phyloP scores from a whole-genome alignment of 2,797 vertebrate genomes.

The Tamandua tetradactyla region DNA sequence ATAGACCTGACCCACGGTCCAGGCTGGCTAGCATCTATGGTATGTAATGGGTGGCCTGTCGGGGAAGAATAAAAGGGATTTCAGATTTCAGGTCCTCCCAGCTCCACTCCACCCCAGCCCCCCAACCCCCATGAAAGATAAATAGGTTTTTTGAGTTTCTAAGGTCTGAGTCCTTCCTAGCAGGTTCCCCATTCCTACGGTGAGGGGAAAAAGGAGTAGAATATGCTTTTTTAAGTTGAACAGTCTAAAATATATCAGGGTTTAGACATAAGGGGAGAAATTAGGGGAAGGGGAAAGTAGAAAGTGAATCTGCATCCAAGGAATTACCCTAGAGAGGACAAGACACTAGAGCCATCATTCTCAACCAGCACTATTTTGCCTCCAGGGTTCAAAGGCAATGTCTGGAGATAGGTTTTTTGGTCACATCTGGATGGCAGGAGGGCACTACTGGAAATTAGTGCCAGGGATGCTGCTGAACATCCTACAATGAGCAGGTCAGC shows the following conservation, averaged over 20 bases:
- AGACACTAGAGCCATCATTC: not conserved
- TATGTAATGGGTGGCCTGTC: not conserved
- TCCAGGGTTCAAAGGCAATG: no score
- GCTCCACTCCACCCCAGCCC: not conserved
- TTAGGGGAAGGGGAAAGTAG: not conserved
- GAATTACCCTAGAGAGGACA: not conserved
- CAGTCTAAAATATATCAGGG: not conserved
- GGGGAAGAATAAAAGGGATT: not conserved
- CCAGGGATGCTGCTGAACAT: no score
- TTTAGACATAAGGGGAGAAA: not conserved
- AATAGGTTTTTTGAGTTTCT: not conserved
- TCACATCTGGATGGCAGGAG: not conserved
- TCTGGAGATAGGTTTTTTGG: not conserved
- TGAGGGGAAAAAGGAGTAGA: not conserved
- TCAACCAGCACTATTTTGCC: not conserved
- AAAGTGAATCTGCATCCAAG: not conserved
- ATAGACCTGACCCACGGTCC: not conserved
- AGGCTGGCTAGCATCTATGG: rapidly evolving
- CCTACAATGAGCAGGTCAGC: not conserved
- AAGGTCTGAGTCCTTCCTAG: not conserved
- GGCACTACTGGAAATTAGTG: not conserved
- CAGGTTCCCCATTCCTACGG: not conserved
- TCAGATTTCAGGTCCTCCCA: not conserved
- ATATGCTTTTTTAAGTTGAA: not conserved
- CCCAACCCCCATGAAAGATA: not conserved